Base-by-base conservation (phyloP, 2,888 invertebrate species). In the Ptilodon capucinus region DNA sequence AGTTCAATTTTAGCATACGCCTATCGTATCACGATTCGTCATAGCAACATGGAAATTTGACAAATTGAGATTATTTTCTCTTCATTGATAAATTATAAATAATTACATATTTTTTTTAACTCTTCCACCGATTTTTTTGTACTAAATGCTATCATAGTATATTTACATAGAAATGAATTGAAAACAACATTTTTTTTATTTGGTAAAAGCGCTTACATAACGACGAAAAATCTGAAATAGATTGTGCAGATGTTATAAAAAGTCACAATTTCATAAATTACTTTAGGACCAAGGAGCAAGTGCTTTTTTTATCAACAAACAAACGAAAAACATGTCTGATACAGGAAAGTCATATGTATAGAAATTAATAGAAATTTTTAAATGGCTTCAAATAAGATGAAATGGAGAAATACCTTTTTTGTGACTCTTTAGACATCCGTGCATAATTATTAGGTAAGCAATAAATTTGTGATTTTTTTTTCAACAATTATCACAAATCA, bases 81-180 rank as follows among this genome's bases (percentile, higher is more conserved):
- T 45, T 61, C 53, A 60, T 61, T 62, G 43, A 51, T 64, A 57
- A 53, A 61, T 67, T 64, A 71, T 68, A 76, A 74, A 73, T 74
- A 73, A 68, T 73, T 61, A 53, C n/a, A 63, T 64, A 60, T 66
- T 65, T 64, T 57, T 51, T 57, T 54, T 55, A 74, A 71, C 71
- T 78, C 85, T 83, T 86, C 81, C 84, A 88, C 86, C 86, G 78
- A 81, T 77, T 80, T 77, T 80, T 79, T 89, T 90, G 87, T 86
- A 89, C 89, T 88, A 89, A 87, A 82, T 76, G 73, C 86, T 87
- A 80, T 72, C 51, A 70, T 65, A 64, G 68, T 76, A 73, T 88
- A 87, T 87, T 81, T 86, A 89, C 86, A 88, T 57, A 71, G 73
- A 80, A 79, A 72, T 68, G 74, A 77, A 74, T 59, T 48, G 60